Conservation (phyloP, 35 echinoderm and acorn worm species). For the Ptychodera flava region DNA sequence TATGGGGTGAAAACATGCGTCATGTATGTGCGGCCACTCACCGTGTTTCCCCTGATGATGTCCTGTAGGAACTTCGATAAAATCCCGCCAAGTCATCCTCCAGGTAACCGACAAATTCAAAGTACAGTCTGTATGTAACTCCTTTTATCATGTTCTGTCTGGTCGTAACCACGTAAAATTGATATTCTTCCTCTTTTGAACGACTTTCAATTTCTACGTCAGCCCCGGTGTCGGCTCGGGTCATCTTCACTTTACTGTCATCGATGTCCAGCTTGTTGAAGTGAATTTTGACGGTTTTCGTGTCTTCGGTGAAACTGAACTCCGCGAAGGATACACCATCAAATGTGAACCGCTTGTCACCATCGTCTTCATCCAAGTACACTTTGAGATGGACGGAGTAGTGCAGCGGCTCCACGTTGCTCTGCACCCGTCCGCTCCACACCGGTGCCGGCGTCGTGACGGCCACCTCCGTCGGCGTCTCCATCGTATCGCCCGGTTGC, state of each 20-base stretch:
- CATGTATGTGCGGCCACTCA: too few species aligned
- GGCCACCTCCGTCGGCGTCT: not conserved
- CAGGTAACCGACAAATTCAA: conserved; percentile 61
- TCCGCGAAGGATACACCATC: not conserved
- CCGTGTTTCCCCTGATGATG: conserved; percentile 42
- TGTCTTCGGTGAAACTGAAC: not conserved
- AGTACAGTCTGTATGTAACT: conserved; percentile 29
- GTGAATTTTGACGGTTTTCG: not conserved
- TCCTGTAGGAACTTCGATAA: conserved; percentile 73
- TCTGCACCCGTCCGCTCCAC: not conserved
- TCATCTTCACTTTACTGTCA: not conserved
- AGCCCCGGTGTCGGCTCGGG: not conserved
- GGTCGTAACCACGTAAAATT: not conserved
- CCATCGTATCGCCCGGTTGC: not conserved
- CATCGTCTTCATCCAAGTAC: not conserved
- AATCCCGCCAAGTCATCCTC: conserved; percentile 67
- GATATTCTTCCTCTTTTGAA: not conserved
- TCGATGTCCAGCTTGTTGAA: not conserved
- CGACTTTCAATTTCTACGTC: not conserved
- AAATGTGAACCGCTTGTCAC: not conserved
- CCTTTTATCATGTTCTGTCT: not conserved
- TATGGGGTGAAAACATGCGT: too few species aligned
- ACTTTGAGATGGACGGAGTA: not conserved
- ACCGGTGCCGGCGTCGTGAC: not conserved
- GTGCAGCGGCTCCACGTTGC: not conserved